Percentiles rank a stretch among this genome's conserved stretches.
These are phyloP conservation scores for Oncorhynchus nerka DNA, from an alignment of 2,113 vertebrate species.

Conservation along the genomic window DNA sequence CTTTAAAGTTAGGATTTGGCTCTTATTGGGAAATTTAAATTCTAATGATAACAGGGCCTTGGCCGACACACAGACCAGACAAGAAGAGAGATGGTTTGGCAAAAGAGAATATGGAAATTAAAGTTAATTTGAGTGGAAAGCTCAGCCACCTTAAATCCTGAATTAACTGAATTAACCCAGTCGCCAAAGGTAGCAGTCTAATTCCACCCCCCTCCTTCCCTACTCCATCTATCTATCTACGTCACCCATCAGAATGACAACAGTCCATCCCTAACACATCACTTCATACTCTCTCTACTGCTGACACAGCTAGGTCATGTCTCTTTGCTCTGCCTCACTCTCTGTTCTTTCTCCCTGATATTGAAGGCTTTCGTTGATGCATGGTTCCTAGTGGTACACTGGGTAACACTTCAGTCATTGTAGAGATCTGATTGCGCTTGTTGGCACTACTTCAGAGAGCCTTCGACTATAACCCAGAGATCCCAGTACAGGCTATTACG, in stretches of 20 bases:
- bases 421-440: neutral
- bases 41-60: no score
- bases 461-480: neutral
- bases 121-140: conserved; percentile 53
- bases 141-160: conserved; percentile 73
- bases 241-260: conserved; percentile 15
- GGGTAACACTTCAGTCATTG: neutral
- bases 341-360: neutral
- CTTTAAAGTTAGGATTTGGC: no score
- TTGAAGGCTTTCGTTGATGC: neutral
- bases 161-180: conserved; percentile 73
- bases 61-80: neutral
- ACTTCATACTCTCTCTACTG: conserved; percentile 20
- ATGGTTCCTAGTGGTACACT: neutral
- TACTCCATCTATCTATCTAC: conserved; percentile 2
- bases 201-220: conserved; percentile 49
- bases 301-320: conserved; percentile 41
- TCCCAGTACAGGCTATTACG: neutral
- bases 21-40: no score
- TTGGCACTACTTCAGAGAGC: neutral
- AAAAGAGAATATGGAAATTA: conserved; percentile 29
- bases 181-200: conserved; percentile 52
- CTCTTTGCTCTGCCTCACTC: neutral
- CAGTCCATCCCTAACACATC: conserved; percentile 15
- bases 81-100: neutral